Conservation (phyloP, 2,888 invertebrate genomes). For the Brenthis daphne region DNA sequence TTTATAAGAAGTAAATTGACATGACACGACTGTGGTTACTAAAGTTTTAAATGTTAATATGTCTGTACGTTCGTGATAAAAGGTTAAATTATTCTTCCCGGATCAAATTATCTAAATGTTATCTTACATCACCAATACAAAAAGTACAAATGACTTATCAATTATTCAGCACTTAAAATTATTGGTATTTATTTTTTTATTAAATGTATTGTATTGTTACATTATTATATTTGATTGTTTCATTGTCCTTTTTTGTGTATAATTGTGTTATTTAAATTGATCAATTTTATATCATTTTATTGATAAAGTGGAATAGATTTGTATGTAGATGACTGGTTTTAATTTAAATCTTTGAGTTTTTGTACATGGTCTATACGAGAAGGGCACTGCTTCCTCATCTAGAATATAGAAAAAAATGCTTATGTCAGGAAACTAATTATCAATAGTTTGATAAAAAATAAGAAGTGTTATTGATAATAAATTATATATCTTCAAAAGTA, state of each 20-base stretch:
- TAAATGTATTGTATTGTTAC: constrained; percentile 9
- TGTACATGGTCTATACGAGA: background rate
- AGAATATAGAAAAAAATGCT: no score
- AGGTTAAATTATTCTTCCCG: constrained; percentile 18
- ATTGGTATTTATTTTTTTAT: constrained; percentile 18
- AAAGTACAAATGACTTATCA: constrained; percentile 18
- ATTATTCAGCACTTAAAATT: constrained; percentile 11
- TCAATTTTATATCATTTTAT: background rate
- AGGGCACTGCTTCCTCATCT: background rate
- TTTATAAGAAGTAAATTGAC: background rate
- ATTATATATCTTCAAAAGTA: no score
- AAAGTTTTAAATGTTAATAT: constrained; percentile 7
- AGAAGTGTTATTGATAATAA: no score
- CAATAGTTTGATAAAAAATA: no score
- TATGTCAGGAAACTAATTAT: no score
- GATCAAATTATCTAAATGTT: constrained; percentile 19
- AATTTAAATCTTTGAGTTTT: background rate
- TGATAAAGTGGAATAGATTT: background rate
- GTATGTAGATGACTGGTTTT: no score
- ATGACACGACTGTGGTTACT: constrained; percentile 18
- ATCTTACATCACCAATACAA: constrained; percentile 21
- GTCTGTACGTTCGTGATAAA: constrained; percentile 11
- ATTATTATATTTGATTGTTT: background rate
- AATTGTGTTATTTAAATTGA: background rate
- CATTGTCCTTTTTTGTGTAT: constrained; percentile 2